These are phyloP conservation scores for Coranthus polyacanthus DNA, from an alignment of 2,797 vertebrate species.

Conservation along the genomic window DNA sequence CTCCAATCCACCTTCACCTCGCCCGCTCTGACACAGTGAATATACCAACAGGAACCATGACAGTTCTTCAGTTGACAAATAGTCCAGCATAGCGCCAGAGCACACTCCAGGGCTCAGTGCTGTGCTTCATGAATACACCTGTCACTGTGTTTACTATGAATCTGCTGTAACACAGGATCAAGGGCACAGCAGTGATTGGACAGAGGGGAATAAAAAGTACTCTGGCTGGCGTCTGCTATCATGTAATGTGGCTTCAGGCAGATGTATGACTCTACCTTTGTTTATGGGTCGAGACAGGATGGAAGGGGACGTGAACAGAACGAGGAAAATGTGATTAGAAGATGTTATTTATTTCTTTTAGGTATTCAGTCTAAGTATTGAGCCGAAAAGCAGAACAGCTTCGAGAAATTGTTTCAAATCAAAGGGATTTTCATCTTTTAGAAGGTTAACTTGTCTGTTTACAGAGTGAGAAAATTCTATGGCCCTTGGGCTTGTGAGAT, in stretches of 20 bases:
- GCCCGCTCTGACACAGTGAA: conserved; percentile 40
- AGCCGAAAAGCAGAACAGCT: conserved; percentile 7
- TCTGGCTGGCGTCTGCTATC: conserved; percentile 53
- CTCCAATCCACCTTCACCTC: conserved; percentile 29
- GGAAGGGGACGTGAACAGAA: conserved; percentile 36
- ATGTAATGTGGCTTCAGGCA: conserved; percentile 62
- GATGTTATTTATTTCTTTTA: conserved; percentile 1
- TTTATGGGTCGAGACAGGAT: conserved; percentile 36
- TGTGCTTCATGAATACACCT: conserved; percentile 79
- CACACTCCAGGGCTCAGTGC: conserved; percentile 60
- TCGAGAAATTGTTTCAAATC: conserved; percentile 27
- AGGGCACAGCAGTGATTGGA: conserved; percentile 75
- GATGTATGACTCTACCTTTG: conserved; percentile 59
- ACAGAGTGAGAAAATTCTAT: conserved; percentile 9
- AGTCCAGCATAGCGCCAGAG: conserved; percentile 51
- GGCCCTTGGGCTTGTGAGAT: conserved; percentile 5
- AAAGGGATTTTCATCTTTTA: conserved; percentile 37
- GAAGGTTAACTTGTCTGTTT: conserved; percentile 25
- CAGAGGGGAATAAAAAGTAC: conserved; percentile 61
- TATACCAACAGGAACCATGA: conserved; percentile 52
- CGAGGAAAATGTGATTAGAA: conserved; percentile 34
- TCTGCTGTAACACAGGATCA: conserved; percentile 76
- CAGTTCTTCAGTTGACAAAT: conserved; percentile 77
- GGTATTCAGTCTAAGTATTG: neutral
- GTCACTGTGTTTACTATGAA: conserved; percentile 79